These are phyloP conservation scores for Bombus pascuorum DNA, from an alignment of 1,140 invertebrate genomes.

Conservation along the genomic window DNA sequence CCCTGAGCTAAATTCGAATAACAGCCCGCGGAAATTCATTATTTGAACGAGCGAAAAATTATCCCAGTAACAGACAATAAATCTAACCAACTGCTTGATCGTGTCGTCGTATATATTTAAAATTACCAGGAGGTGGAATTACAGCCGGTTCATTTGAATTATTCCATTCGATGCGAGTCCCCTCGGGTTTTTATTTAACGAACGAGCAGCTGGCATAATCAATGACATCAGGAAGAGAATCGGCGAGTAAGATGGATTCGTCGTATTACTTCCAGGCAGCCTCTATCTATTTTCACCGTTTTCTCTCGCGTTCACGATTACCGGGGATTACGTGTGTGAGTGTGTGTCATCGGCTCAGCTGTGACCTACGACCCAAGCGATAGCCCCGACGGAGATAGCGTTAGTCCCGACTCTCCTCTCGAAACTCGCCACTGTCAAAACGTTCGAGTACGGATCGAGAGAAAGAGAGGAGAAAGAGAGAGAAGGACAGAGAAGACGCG, in stretches of 20 bases:
- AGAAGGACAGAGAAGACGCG: background rate
- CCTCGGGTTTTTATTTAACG: slow-evolving; percentile 7
- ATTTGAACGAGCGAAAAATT: background rate
- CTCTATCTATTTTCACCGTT: slow-evolving; percentile 69
- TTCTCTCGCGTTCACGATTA: slow-evolving; percentile 54
- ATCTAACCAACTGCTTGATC: background rate
- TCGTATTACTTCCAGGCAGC: slow-evolving; percentile 39
- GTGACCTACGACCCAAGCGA: slow-evolving; percentile 74
- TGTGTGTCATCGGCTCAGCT: slow-evolving; percentile 65
- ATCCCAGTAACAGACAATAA: background rate
- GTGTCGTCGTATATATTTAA: background rate
- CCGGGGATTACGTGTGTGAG: slow-evolving; percentile 53
- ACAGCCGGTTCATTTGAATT: background rate
- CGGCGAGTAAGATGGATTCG: slow-evolving; percentile 17
- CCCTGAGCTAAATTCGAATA: background rate
- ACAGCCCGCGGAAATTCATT: too few relatives aligned
- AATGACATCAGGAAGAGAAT: slow-evolving; percentile 55
- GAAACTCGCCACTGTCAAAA: slow-evolving; percentile 60
- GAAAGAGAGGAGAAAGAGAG: too few relatives aligned
- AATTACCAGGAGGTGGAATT: background rate
- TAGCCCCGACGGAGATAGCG: slow-evolving; percentile 71
- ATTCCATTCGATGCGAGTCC: background rate
- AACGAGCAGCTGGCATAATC: slow-evolving; percentile 32
- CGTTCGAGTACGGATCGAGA: background rate
- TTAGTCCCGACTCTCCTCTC: slow-evolving; percentile 21